phyloP scores from a whole-genome alignment of 2,888 invertebrate species.

The Xestia c-nigrum region DNA sequence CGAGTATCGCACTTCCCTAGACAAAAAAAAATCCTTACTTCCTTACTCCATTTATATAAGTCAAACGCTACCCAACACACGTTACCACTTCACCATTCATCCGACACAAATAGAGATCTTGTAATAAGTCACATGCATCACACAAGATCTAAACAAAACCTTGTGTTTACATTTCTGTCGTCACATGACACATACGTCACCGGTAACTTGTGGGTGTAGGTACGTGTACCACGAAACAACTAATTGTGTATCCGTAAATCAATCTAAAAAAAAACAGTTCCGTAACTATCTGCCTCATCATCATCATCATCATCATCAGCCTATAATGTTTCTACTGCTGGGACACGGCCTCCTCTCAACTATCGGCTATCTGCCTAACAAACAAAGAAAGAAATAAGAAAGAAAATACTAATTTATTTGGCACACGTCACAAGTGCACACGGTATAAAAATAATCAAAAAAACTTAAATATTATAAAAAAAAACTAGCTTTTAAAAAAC shows the following conservation, averaged over 20 bases:
- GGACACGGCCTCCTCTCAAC: too few species aligned
- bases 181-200: conserved; percentile 34
- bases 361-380: too few species aligned
- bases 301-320: too few species aligned
- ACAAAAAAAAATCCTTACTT: background rate
- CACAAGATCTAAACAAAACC: conserved; percentile 9
- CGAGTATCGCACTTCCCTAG: background rate
- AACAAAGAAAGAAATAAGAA: too few species aligned
- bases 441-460: too few species aligned
- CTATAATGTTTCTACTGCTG: too few species aligned
- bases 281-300: background rate
- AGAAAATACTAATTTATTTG: too few species aligned
- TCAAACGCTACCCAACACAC: background rate
- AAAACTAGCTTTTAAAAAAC: too few species aligned
- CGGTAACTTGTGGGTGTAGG: conserved; percentile 27
- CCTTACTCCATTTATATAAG: background rate
- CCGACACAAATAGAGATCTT: conserved; percentile 29
- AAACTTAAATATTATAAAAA: too few species aligned
- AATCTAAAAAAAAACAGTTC: background rate
- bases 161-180: conserved; percentile 19
- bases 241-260: background rate
- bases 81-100: background rate
- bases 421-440: too few species aligned
- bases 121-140: conserved; percentile 41
- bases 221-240: conserved; percentile 1